Evolutionary conservation across 2,888 invertebrate genomes (phyloP), one percentile per base, ranked within the genome.

Genomic region (Andrena praecox): DNA sequence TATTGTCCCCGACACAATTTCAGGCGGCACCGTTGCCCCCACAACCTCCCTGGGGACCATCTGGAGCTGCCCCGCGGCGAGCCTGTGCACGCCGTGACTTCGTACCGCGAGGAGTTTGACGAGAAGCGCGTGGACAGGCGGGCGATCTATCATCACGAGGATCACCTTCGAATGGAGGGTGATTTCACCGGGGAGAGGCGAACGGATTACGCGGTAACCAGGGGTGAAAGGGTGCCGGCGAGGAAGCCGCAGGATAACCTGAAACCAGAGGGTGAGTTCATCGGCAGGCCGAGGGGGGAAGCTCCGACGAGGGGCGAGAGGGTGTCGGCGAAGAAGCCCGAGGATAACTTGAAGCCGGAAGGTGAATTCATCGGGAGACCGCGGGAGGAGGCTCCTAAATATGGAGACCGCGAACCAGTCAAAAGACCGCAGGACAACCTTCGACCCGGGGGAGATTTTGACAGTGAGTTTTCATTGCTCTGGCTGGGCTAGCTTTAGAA

Each of bases 21-120:
- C 94, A 98, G 98, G 93, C 97, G 97, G 89, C 98, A 98, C 94
- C 96, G 97, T 91, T 98, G 98, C 94, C 96, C 97, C 88, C 97
- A 97, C 94, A 96, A 95, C 91, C 88, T 91, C 2, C 91, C 91
- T 10, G 90, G 92, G 73, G 94, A 94, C 48, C 92, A 93, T 68
- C 78, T 93, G 20, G 93, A 94, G 33, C 87, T 93, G 7, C 82
- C 92, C 1, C 90, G 91, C 62, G 92, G 87, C 60, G 91, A 89
- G 80, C 93, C 91, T 33, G 85, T 91, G 2, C 86, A 84, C 66
- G 87, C 93, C 2, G 92, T 95, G 80, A 95, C 96, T 89, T 96
- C 96, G 64, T 96, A 96, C 93, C 95, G 95, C 88, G 95, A 95
- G 89, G 96, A 96, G 91, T 96, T 95, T 94, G 95, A 96, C 91